A percentile compares a stretch with the other conserved stretches of the same genome.
These are phyloP conservation scores for Deilephila elpenor DNA, from an alignment of 2,888 invertebrate genomes.

Conservation along the genomic window DNA sequence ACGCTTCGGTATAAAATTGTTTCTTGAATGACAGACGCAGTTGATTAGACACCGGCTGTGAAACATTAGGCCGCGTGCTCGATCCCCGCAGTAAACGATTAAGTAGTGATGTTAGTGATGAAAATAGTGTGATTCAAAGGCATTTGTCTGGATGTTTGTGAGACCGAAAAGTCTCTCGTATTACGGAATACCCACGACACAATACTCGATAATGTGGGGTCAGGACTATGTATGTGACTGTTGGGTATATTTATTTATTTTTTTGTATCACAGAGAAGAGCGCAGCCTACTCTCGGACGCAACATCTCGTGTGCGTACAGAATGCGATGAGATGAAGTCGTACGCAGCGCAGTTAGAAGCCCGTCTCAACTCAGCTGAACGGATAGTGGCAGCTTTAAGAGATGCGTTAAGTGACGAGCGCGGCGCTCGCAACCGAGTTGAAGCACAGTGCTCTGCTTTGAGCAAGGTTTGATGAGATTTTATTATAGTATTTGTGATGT, in stretches of 20 bases:
- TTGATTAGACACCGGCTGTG: no score
- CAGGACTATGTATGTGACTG: no score
- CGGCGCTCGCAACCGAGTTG: conserved; percentile 58
- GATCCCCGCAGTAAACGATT: no score
- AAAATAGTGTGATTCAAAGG: no score
- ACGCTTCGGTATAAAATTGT: no score
- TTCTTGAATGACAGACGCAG: no score
- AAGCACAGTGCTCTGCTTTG: conserved; percentile 53
- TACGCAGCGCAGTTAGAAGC: conserved; percentile 60
- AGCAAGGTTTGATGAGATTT: conserved; percentile 54
- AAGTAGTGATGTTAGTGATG: no score
- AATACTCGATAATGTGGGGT: background rate
- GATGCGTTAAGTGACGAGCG: conserved; percentile 73
- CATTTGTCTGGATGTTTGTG: no score
- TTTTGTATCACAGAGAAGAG: conserved; percentile 59
- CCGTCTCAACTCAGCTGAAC: conserved; percentile 59
- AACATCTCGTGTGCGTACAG: conserved; percentile 52
- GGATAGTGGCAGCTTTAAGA: conserved; percentile 64
- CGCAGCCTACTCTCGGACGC: conserved; percentile 62
- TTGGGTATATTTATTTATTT: background rate
- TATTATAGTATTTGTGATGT: no score
- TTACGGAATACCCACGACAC: background rate
- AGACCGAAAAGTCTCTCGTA: no score
- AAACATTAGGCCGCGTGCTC: no score
- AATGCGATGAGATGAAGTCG: conserved; percentile 56